Evolutionary conservation across 2,888 invertebrate genomes (phyloP).

Genomic region (Cosmopolites sordidus): DNA sequence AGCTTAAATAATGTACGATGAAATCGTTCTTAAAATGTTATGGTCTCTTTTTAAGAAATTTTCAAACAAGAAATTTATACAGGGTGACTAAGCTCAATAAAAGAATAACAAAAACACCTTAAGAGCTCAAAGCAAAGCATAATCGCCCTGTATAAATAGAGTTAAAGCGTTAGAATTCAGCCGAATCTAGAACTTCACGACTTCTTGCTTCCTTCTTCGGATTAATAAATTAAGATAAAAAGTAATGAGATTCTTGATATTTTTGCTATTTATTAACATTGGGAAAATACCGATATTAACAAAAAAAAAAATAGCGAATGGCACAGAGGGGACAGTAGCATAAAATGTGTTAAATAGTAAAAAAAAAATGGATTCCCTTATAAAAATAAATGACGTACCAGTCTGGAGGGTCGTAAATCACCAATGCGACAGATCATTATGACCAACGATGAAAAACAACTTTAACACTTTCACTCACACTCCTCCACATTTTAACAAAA

Average conservation of each 20-base stretch:
- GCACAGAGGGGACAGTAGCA: conserved; percentile 14
- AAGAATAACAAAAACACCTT: not conserved
- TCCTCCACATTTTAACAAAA: too few species aligned
- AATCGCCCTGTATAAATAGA: too few species aligned
- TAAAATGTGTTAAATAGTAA: conserved; percentile 1
- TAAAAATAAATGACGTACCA: conserved; percentile 2
- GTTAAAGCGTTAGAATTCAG: not conserved
- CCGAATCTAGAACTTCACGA: too few species aligned
- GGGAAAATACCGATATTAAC: not conserved
- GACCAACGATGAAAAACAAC: too few species aligned
- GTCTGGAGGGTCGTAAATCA: not conserved
- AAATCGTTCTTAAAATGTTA: not conserved
- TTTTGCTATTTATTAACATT: not conserved
- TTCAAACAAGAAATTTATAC: too few species aligned
- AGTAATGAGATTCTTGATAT: not conserved
- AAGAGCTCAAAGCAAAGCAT: too few species aligned
- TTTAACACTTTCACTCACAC: too few species aligned
- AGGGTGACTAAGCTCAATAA: not conserved
- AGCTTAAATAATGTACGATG: not conserved
- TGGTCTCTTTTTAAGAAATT: too few species aligned
- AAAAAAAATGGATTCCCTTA: not conserved
- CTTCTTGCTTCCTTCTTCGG: too few species aligned
- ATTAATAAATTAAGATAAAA: not conserved
- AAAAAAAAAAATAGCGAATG: conserved; percentile 15
- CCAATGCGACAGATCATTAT: too few species aligned